Conservation (phyloP, 2,797 vertebrate species). For the Momotus momota region DNA sequence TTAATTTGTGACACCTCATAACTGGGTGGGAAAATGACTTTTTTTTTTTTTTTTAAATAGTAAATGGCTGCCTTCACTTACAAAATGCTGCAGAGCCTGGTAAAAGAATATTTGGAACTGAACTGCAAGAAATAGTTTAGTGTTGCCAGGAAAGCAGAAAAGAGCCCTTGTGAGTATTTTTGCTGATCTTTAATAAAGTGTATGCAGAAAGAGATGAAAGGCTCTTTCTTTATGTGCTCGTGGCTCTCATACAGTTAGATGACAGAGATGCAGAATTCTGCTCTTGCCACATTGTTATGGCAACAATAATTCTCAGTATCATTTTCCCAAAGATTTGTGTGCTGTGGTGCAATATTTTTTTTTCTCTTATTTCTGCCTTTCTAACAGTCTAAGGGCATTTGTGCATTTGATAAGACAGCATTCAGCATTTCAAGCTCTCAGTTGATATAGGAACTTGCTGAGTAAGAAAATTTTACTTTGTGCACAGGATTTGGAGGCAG, state of each 20-base stretch:
- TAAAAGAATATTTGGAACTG: not conserved
- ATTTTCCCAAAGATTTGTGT: not conserved
- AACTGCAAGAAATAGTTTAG: not conserved
- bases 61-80: not conserved
- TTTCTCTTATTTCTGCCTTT: not conserved
- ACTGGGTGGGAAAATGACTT: not conserved
- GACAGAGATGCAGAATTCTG: not conserved
- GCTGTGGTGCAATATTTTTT: not conserved
- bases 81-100: not conserved
- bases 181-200: not conserved
- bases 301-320: not conserved
- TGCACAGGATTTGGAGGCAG: not conserved
- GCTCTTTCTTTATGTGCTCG: not conserved
- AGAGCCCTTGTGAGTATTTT: not conserved
- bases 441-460: not conserved
- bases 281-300: not conserved
- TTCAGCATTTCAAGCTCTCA: not conserved
- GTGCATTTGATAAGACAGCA: not conserved
- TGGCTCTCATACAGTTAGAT: not conserved
- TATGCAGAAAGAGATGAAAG: not conserved
- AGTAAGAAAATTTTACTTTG: not conserved
- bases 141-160: not conserved
- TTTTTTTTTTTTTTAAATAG: not conserved
- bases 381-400: not conserved
- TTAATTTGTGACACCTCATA: not conserved